Conservation (phyloP, 2,113 vertebrate species). For the Corapipo altera region DNA sequence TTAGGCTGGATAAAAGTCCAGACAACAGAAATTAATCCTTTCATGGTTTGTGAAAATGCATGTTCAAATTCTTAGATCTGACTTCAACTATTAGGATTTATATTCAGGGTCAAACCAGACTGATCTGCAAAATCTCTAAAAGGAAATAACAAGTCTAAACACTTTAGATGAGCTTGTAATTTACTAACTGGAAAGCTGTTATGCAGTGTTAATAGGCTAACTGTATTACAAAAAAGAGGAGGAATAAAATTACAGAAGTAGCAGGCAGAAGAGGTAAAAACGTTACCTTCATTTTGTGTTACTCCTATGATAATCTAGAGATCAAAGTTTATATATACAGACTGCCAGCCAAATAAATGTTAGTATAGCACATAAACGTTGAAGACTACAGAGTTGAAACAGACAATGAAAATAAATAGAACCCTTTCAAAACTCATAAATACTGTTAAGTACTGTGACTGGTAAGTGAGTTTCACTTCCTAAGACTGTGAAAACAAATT, state of each 20-base stretch:
- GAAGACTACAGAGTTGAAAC: background rate
- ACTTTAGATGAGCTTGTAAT: background rate
- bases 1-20: background rate
- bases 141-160: background rate
- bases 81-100: background rate
- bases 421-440: background rate
- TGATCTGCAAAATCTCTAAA: background rate
- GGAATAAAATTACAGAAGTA: background rate
- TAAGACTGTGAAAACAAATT: background rate
- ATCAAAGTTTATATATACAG: background rate
- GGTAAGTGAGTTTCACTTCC: background rate
- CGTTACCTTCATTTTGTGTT: background rate
- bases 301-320: background rate
- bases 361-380: background rate
- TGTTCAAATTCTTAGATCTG: background rate
- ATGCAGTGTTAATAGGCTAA: background rate
- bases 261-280: background rate
- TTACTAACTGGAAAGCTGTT: background rate
- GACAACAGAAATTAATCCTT: background rate
- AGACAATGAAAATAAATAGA: background rate
- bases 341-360: background rate
- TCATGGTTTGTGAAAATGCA: background rate
- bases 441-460: background rate
- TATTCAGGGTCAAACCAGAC: background rate
- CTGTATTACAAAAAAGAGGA: background rate